phyloP scores from a whole-genome alignment of 2,888 invertebrate genomes.

The Lasioglossum zephyrum region DNA sequence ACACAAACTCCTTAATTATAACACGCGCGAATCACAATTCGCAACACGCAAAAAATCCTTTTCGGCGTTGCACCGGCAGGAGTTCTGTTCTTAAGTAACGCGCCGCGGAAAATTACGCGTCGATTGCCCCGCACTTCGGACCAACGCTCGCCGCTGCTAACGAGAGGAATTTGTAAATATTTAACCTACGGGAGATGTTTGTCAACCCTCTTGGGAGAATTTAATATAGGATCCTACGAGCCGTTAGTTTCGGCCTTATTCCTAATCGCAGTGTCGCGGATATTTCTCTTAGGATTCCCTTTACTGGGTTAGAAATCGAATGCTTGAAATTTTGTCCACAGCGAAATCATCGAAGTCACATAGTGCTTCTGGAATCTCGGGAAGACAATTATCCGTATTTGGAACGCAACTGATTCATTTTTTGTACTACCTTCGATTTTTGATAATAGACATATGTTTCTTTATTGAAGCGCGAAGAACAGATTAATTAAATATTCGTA shows the following conservation, averaged over 20 bases:
- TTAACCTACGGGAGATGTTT: neutral
- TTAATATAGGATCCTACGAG: neutral
- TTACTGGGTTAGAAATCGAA: neutral
- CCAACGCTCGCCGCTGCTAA: neutral
- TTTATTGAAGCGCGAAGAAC: neutral
- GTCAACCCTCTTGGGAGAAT: neutral
- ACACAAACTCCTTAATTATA: conserved; percentile 59
- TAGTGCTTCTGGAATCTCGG: neutral
- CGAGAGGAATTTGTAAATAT: neutral
- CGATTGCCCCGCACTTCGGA: neutral
- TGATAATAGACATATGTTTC: neutral
- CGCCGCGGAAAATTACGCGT: neutral
- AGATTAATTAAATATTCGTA: neutral
- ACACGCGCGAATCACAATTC: neutral
- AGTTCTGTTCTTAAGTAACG: neutral
- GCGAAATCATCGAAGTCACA: neutral
- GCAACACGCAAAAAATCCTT: neutral
- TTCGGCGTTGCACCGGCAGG: neutral
- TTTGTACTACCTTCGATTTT: neutral
- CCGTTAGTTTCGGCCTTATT: neutral
- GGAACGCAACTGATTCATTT: neutral
- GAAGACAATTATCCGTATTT: neutral
- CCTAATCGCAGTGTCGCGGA: neutral
- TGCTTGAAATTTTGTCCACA: neutral
- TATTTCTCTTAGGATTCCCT: neutral